Conservation (phyloP, 2,113 vertebrate species). For the Hymenochirus boettgeri region DNA sequence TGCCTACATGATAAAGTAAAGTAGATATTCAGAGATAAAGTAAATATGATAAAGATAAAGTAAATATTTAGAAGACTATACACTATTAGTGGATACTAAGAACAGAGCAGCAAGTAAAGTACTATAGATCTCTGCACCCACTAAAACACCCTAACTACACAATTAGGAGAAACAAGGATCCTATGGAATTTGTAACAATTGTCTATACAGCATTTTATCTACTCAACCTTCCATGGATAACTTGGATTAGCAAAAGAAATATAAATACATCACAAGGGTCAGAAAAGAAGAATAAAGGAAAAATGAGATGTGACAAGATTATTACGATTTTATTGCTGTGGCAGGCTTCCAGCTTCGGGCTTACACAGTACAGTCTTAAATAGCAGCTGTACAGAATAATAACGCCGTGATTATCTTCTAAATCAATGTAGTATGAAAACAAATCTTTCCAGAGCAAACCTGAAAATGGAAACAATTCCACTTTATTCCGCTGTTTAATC, state of each 20-base stretch:
- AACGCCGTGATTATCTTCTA: slow-evolving; percentile 27
- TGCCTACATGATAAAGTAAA: too few species aligned
- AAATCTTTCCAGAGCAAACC: slow-evolving; percentile 31
- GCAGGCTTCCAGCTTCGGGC: slow-evolving; percentile 28
- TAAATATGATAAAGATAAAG: too few species aligned
- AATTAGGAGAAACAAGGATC: too few species aligned
- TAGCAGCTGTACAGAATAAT: slow-evolving; percentile 18
- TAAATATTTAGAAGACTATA: too few species aligned
- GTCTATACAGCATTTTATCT: too few species aligned
- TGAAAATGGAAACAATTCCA: slow-evolving; percentile 26
- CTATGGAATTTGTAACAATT: too few species aligned
- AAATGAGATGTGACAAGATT: background rate
- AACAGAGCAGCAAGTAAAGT: too few species aligned
- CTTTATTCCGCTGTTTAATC: slow-evolving; percentile 26
- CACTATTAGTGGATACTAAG: too few species aligned
- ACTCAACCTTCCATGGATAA: background rate
- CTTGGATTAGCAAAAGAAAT: slow-evolving; percentile 6
- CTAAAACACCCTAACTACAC: too few species aligned
- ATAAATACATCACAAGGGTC: too few species aligned
- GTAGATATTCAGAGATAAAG: too few species aligned
- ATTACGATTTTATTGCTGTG: slow-evolving; percentile 29
- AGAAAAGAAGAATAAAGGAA: slow-evolving; percentile 5
- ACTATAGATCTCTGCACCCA: too few species aligned
- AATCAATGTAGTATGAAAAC: slow-evolving; percentile 30
- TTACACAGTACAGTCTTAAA: slow-evolving; percentile 41